Evolutionary conservation across 2,888 invertebrate genomes (phyloP).

Genomic region (Spisula subtruncata): DNA sequence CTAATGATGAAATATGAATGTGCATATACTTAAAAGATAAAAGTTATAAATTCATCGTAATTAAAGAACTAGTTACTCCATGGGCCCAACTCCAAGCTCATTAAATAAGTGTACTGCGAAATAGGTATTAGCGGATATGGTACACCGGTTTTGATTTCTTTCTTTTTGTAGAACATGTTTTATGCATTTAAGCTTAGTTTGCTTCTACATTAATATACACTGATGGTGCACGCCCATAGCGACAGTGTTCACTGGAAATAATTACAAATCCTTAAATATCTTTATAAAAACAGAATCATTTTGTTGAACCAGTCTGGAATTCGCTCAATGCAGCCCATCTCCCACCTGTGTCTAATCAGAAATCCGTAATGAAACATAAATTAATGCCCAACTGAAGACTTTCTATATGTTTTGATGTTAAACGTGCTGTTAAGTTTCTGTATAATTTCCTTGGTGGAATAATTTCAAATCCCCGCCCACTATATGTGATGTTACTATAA

Average conservation of each 20-base stretch:
- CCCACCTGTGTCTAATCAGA: slow-evolving; percentile 36
- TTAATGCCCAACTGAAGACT: slow-evolving; percentile 34
- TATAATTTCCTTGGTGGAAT: slow-evolving; percentile 41
- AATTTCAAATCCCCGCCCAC: slow-evolving; percentile 46
- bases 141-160: neutral
- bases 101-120: too few relatives aligned
- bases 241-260: slow-evolving; percentile 9
- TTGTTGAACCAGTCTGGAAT: neutral
- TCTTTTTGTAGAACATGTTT: slow-evolving; percentile 4
- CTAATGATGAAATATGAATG: too few relatives aligned
- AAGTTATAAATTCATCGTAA: too few relatives aligned
- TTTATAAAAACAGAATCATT: neutral
- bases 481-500: slow-evolving; percentile 33
- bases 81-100: too few relatives aligned
- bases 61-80: too few relatives aligned
- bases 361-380: slow-evolving; percentile 33
- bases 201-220: neutral
- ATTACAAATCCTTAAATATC: slow-evolving; percentile 28
- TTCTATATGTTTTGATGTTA: slow-evolving; percentile 29
- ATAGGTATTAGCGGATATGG: neutral
- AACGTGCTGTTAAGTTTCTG: slow-evolving; percentile 30
- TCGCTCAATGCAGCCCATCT: neutral
- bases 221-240: slow-evolving; percentile 2
- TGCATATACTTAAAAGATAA: too few relatives aligned
- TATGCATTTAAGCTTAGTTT: neutral